These are phyloP conservation scores for Gonatopus flavifemur DNA, from an alignment of 1,140 invertebrate species.

Conservation along the genomic window DNA sequence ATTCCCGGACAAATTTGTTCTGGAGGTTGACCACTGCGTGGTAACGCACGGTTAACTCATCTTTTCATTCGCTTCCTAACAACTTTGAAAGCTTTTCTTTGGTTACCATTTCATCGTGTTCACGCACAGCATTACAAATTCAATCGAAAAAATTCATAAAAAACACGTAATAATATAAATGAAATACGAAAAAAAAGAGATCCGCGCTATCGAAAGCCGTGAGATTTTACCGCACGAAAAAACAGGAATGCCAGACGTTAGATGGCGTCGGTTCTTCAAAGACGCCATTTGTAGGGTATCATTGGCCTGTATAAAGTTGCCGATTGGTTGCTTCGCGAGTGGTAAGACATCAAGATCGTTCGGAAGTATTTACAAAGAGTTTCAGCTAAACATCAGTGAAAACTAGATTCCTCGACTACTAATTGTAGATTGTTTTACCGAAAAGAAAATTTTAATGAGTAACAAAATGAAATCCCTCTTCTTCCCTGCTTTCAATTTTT, in stretches of 20 bases:
- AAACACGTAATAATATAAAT: conserved; percentile 23
- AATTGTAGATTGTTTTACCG: too few species aligned
- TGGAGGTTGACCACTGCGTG: conserved; percentile 24
- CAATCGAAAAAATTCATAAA: conserved; percentile 13
- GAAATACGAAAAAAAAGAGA: conserved; percentile 26
- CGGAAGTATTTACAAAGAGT: too few species aligned
- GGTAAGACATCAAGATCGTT: too few species aligned
- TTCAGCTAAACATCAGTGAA: too few species aligned
- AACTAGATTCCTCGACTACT: too few species aligned
- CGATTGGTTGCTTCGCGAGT: conserved; percentile 11
- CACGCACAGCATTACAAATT: conserved; percentile 23
- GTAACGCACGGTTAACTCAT: conserved; percentile 47
- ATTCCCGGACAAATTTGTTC: conserved; percentile 14
- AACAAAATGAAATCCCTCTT: too few species aligned
- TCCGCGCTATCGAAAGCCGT: conserved; percentile 36
- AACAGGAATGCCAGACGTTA: conserved; percentile 55
- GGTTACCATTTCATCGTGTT: conserved; percentile 28
- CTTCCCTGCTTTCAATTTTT: too few species aligned
- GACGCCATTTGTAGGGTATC: conserved; percentile 48
- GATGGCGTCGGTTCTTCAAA: conserved; percentile 57
- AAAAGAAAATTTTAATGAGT: too few species aligned
- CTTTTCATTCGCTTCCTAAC: conserved; percentile 31
- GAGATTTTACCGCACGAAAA: conserved; percentile 37
- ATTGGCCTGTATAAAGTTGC: conserved; percentile 10
- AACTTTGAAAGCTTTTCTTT: conserved; percentile 20